A percentile compares a stretch with the other conserved stretches of the same genome.
phyloP scores from a whole-genome alignment of 2,113 vertebrate species.

The Chloropsis cyanopogon region DNA sequence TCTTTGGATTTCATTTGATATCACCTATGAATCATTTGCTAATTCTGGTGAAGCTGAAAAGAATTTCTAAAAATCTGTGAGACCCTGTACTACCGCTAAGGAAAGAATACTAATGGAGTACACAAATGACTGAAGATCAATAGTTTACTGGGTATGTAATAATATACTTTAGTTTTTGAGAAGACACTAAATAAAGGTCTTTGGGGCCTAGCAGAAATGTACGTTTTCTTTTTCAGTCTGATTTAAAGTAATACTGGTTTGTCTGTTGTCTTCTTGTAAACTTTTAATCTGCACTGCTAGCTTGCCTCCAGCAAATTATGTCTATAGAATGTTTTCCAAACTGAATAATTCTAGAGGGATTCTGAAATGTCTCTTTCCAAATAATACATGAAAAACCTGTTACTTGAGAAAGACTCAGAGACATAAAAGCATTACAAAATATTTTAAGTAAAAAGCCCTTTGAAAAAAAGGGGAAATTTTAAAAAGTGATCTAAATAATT shows the following conservation, averaged over 20 bases:
- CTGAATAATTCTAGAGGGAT: conserved; percentile 60
- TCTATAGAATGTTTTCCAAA: conserved; percentile 75
- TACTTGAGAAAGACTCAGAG: conserved; percentile 60
- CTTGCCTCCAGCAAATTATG: conserved; percentile 75
- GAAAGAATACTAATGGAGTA: not conserved
- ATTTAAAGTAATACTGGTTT: conserved; percentile 53
- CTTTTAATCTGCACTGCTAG: conserved; percentile 65
- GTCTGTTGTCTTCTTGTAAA: conserved; percentile 60
- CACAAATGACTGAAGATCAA: not conserved
- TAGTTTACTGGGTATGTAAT: not conserved
- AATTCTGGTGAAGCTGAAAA: not conserved
- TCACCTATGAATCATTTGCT: not conserved
- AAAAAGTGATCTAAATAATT: conserved; percentile 58
- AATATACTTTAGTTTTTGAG: not conserved
- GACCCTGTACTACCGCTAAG: not conserved
- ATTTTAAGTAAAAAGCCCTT: conserved; percentile 54
- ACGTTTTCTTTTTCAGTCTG: conserved; percentile 27
- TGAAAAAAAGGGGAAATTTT: conserved; percentile 1
- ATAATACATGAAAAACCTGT: conserved; percentile 52
- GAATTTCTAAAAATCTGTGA: not conserved
- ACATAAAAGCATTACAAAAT: conserved; percentile 63
- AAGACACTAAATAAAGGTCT: conserved; percentile 15
- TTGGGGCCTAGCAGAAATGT: not conserved
- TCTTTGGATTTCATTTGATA: not conserved
- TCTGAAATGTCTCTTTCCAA: conserved; percentile 67